These are phyloP conservation scores for Eunapius fragilis DNA, from an alignment of 37 sponge, comb jelly and placozoan species.

Conservation along the genomic window DNA sequence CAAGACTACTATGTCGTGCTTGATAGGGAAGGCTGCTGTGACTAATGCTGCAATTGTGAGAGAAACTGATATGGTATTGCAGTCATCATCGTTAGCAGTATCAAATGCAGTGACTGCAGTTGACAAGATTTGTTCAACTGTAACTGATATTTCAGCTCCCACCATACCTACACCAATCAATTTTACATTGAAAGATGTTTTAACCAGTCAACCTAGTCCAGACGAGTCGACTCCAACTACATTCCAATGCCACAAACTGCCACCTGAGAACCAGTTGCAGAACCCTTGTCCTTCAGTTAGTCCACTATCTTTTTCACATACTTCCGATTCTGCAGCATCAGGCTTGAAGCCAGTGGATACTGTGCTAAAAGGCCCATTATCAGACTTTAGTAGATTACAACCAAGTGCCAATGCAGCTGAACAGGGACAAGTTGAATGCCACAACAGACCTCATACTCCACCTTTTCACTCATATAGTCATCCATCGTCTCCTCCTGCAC, in stretches of 20 bases:
- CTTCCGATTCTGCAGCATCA: not conserved
- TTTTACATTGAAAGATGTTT: not conserved
- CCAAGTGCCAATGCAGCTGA: not conserved
- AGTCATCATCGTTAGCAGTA: not conserved
- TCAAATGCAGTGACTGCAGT: not conserved
- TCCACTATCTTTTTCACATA: not conserved
- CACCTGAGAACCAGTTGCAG: not conserved
- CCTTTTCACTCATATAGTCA: not conserved
- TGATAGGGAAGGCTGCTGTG: not conserved
- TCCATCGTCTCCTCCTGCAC: not conserved
- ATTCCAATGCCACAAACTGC: not conserved
- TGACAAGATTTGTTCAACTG: not conserved
- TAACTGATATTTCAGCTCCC: not conserved
- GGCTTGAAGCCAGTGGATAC: not conserved
- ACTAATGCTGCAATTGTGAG: not conserved
- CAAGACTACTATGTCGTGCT: too few species aligned
- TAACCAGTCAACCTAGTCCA: not conserved
- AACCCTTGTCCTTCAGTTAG: not conserved
- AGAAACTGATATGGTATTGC: not conserved
- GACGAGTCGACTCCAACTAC: not conserved
- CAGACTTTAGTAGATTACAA: not conserved
- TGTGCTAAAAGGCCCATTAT: not conserved
- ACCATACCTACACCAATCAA: not conserved
- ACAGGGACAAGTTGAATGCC: not conserved
- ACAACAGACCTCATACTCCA: not conserved